Percentiles rank a stretch among this genome's conserved stretches.
Conservation (phyloP, 30 jellyfish, hydroid and myxozoan species). For the Hydractinia symbiolongicarpus region DNA sequence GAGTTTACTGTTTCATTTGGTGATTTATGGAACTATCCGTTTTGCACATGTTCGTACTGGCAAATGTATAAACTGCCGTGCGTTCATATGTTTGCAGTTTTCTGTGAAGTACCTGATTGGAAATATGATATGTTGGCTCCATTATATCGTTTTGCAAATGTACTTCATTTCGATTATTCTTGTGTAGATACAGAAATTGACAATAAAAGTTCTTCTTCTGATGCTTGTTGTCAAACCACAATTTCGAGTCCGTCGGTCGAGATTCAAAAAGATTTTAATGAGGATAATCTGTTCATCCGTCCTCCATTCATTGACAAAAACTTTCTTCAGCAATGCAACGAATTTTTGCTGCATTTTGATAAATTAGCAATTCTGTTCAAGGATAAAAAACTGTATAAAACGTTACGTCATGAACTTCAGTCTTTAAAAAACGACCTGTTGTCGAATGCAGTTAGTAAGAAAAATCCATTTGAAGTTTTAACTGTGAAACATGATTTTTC, state of each 20-base stretch:
- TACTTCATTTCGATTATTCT: slow-evolving; percentile 16
- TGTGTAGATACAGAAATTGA: neutral
- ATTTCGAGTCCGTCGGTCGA: neutral
- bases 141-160: slow-evolving; percentile 1
- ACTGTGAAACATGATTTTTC: too few relatives aligned
- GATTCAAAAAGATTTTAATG: neutral
- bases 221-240: neutral
- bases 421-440: too few relatives aligned
- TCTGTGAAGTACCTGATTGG: slow-evolving; percentile 11
- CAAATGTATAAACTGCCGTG: slow-evolving; percentile 19
- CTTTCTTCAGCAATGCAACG: neutral
- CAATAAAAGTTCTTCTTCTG: neutral
- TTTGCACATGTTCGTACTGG: slow-evolving; percentile 25
- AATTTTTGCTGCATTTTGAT: neutral
- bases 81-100: slow-evolving; percentile 11
- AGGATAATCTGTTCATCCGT: neutral
- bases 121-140: slow-evolving; percentile 23
- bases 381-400: neutral
- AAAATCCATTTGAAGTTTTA: too few relatives aligned
- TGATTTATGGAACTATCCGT: slow-evolving; percentile 11
- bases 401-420: too few relatives aligned
- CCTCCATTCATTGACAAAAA: neutral
- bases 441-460: too few relatives aligned
- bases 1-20: slow-evolving; percentile 23
- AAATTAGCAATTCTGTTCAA: neutral